A percentile compares a stretch with the other conserved stretches of the same genome.
phyloP scores from a whole-genome alignment of 2,113 vertebrate genomes.

The Megaleporinus macrocephalus region DNA sequence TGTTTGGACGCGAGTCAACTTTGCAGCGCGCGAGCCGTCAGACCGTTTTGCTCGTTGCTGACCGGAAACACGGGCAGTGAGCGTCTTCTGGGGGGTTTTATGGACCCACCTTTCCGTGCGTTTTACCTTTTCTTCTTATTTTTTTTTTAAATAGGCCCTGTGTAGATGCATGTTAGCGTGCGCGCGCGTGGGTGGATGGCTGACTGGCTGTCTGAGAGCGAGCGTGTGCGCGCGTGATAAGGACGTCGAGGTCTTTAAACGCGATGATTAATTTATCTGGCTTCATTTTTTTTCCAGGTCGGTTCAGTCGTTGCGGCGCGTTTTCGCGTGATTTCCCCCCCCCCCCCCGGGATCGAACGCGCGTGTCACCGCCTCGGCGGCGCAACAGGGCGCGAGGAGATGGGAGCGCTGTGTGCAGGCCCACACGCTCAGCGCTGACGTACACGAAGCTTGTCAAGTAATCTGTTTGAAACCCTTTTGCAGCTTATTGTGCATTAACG shows the following conservation, averaged over 20 bases:
- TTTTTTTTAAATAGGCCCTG: neutral
- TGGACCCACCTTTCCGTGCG: neutral
- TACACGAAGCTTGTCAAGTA: neutral
- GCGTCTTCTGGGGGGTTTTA: neutral
- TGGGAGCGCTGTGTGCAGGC: neutral
- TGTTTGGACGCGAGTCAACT: constrained; percentile 74
- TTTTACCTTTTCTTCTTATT: too few relatives aligned
- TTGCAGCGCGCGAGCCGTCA: constrained; percentile 61
- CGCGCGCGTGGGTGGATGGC: neutral
- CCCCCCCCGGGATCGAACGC: neutral
- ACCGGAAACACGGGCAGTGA: too few relatives aligned
- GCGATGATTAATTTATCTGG: neutral
- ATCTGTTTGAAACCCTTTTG: neutral
- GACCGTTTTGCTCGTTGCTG: too few relatives aligned
- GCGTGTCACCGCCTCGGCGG: neutral
- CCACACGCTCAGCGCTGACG: neutral
- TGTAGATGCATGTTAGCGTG: neutral
- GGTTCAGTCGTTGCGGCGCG: too few relatives aligned
- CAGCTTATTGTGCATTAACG: neutral
- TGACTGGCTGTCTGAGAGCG: constrained; percentile 28
- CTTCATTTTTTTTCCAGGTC: neutral
- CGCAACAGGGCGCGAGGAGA: neutral
- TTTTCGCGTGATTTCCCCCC: too few relatives aligned
- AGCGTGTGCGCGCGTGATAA: constrained; percentile 3
- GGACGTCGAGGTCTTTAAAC: constrained; percentile 2